Base-by-base conservation (phyloP, 2,113 vertebrate species). In the Petroica traversi region DNA sequence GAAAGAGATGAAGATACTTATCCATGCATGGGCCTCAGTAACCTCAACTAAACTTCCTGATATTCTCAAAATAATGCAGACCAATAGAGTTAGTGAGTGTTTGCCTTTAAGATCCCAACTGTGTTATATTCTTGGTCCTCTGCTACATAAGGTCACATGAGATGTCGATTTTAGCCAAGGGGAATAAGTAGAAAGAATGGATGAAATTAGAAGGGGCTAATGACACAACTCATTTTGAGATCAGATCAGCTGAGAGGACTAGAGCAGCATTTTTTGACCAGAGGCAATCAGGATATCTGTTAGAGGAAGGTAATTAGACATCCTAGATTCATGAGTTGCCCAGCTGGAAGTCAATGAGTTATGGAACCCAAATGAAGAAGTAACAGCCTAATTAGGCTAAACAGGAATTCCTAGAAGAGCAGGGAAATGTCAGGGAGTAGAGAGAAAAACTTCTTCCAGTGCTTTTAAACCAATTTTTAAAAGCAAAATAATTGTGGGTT, bases 331-430 rank as follows among this genome's bases (percentile, higher is more conserved):
- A 89, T 94, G 74, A 52, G 63, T 96, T 94, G 86, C 91, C 88
- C 97, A 97, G 94, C 92, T 97, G 91, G 97, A 97, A 96, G 88
- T 89, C 96, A 97, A 97, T 97, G 93, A 95, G 85, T 96, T 93
- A 96, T 88, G 72, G 93, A 96, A 88, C 91, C 78, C 90, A 91
- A 97, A 93, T 72, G 84, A 93, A 93, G 92, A 85, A 91, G 87
- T 95, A 86, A 96, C 67, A 88, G 48, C 52, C 92, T 97, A 97
- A 97, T 97, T 97, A 97, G 72, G 81, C 83, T 97, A 94, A 95
- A 87, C 73, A 92, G 86, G 80, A 97, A 96, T 96, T 97, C 91
- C 95, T 97, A 66, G 66, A 94, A 88, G 94, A 97, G 63, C 31
- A 91, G 51, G 59, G 73, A 97, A 95, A 95, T 91, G 74, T 96